Base-by-base conservation (phyloP, 30 jellyfish, hydroid and myxozoan genomes). In the Chrysaora quinquecirrha region DNA sequence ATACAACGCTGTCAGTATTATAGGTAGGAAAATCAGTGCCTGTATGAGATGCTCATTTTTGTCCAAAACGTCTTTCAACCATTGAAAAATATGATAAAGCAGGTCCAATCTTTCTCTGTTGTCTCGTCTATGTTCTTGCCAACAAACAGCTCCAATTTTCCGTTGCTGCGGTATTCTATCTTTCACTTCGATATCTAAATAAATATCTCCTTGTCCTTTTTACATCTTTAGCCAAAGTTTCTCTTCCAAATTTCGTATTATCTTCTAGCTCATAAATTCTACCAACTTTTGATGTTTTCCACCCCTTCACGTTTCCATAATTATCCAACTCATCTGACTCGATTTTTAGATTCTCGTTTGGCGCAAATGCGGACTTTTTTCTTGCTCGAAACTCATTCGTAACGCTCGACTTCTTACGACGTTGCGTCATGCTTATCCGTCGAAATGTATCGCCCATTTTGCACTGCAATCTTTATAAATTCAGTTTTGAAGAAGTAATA, bases 401-500 rank as follows among this genome's bases (percentile, higher is more conserved):
- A 30, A 24, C 21, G 23, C 71, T n/a, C 19, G 63, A 43, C 6
- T 22, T 52, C 46, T 75, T 75, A 22, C 68, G 43, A 12, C 87
- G 87, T 54, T 56, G 87, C 22, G 64, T 38, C 48, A 75, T 24
- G 25, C 77, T 75, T 35, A 52, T 30, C 23, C 87, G 65, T 2
- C 87, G 74, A 60, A 75, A 75, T 19, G 87, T 75, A 34, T 75
- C 87, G 31, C 87, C 87, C 87, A 75, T 75, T 50, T 75, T 24
- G 58, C 16, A 43, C n/a, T n/a, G n/a, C n/a, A n/a, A n/a, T n/a
- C n/a, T n/a, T n/a, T n/a, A n/a, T n/a, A n/a, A n/a, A n/a, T n/a
- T n/a, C n/a, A n/a, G n/a, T n/a, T n/a, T n/a, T n/a, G n/a, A n/a
- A n/a, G n/a, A n/a, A n/a, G n/a, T n/a, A n/a, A n/a, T n/a, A n/a